Base-by-base conservation (phyloP, 2,113 vertebrate species). In the Prietella phreatophila region DNA sequence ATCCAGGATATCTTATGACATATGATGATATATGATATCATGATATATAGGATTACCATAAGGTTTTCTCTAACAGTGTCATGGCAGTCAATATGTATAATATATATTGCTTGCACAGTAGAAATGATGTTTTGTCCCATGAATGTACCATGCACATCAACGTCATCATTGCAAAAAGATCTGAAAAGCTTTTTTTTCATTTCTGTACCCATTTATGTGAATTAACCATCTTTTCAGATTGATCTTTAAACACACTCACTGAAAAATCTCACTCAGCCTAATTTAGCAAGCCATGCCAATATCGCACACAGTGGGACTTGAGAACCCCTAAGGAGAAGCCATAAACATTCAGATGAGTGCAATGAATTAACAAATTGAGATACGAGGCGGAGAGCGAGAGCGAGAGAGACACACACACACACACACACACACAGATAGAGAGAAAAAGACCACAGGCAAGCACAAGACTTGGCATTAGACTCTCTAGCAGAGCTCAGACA, bases 291-390 rank as follows among this genome's bases (percentile, higher is more conserved):
- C 56, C 60, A 75, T 84, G 75, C 82, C 79, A 89, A 87, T 86
- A 88, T 89, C 65, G 39, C 61, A 78, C 85, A 39, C 42, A 90
- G 71, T 83, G 79, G 86, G 86, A 33, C 39, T 50, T 69, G 58
- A 65, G 56, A 73, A 63, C 80, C 83, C 87, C 90, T 53, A 85
- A 67, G 86, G 84, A 86, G 61, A 5, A 73, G 61, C 75, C 76
- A 58, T 87, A 83, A 85, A 91, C 88, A 88, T 87, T 89, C 61
- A 88, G 83, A 88, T 87, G 69, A 85, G 71, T 56, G 65, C 36
- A 63, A 27, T 82, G 69, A 91, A 90, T 89, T 89, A 90, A 89
- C 84, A 85, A 71, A 90, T 87, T 76, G 87, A 81, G 19, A 73
- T 33, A 83, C 60, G 61, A 84, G n/a, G 33, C 50, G 73, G 67